Conservation (phyloP, 1,140 invertebrate species). For the Drosophila virilis region DNA sequence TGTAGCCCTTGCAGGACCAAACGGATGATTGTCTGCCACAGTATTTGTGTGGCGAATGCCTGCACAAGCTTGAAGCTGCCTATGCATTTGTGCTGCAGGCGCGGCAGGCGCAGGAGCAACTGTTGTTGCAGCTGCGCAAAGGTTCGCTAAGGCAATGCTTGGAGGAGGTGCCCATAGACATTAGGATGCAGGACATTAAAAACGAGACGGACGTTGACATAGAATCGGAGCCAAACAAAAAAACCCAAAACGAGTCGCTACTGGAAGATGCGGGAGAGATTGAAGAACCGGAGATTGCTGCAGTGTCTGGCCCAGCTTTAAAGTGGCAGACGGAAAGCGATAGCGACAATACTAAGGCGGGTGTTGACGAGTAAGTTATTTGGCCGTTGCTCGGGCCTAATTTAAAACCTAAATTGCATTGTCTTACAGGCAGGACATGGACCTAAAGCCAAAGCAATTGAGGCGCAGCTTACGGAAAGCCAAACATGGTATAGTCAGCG, state of each 20-base stretch:
- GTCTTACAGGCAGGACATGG: neutral
- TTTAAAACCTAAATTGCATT: neutral
- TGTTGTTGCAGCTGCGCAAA: constrained; percentile 40
- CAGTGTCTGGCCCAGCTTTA: neutral
- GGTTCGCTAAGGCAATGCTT: constrained; percentile 43
- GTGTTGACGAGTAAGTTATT: constrained; percentile 29
- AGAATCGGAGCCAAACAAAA: neutral
- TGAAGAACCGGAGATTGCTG: neutral
- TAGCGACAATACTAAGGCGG: constrained; percentile 19
- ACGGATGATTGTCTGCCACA: constrained; percentile 50
- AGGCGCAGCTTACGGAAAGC: constrained; percentile 49
- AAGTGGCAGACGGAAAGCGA: constrained; percentile 45
- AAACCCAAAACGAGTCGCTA: neutral
- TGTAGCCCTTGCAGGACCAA: constrained; percentile 43
- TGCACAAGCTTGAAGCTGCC: constrained; percentile 49
- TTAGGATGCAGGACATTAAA: constrained; percentile 48
- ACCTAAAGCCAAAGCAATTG: constrained; percentile 27
- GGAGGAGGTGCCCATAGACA: constrained; percentile 63
- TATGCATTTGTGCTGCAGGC: constrained; percentile 63
- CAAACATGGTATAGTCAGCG: constrained; percentile 43
- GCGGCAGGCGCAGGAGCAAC: constrained; percentile 46
- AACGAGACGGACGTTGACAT: constrained; percentile 41
- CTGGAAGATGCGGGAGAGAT: constrained; percentile 1
- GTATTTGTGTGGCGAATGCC: constrained; percentile 48
- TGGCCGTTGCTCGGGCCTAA: neutral